Percentiles rank a stretch among this genome's conserved stretches.
These are phyloP conservation scores for Chaunax sp. DNA, from an alignment of 2,797 vertebrate species.

Conservation along the genomic window DNA sequence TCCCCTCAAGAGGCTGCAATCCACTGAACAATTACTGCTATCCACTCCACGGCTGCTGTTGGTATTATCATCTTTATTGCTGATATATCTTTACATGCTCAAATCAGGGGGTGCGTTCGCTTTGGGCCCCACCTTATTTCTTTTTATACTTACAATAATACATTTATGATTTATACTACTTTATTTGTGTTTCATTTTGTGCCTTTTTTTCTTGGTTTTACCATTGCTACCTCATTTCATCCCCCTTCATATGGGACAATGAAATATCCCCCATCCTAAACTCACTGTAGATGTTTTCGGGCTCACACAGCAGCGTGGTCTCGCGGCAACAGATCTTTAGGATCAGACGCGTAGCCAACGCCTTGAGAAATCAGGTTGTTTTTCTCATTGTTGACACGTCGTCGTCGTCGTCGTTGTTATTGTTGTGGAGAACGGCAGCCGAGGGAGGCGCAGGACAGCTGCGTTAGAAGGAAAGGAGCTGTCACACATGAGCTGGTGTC, in stretches of 20 bases:
- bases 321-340: conserved; percentile 36
- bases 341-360: conserved; percentile 28
- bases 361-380: conserved; percentile 30
- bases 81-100: no score
- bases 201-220: background rate
- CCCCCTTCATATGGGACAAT: background rate
- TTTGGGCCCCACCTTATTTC: no score
- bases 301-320: conserved; percentile 24
- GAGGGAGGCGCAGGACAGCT: conserved; percentile 7
- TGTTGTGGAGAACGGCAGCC: conserved; percentile 44
- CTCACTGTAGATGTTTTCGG: conserved; percentile 37
- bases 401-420: background rate
- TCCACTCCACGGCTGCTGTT: background rate
- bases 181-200: background rate
- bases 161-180: no score
- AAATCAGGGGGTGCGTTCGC: no score
- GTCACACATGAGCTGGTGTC: conserved; percentile 61
- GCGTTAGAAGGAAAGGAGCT: conserved; percentile 58
- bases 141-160: no score
- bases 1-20: background rate
- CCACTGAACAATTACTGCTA: background rate
- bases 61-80: no score
- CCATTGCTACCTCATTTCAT: no score
- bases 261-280: background rate
- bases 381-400: conserved; percentile 44